phyloP scores from a whole-genome alignment of 2,113 vertebrate species.

The Mesoclemmys tuberculata region DNA sequence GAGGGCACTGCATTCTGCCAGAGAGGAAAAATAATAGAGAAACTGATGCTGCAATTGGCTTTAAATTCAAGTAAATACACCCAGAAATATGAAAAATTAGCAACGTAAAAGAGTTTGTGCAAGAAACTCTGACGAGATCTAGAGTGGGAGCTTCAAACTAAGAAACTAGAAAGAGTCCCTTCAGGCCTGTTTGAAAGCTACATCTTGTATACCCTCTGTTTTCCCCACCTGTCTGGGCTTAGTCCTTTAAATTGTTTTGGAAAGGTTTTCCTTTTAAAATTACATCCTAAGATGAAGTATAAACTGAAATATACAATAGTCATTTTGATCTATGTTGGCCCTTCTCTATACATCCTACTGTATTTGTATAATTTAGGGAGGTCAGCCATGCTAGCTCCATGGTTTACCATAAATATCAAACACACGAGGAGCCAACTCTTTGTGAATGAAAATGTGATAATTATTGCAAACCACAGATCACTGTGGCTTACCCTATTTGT shows the following conservation, averaged over 20 bases:
- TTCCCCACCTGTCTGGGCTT: not conserved
- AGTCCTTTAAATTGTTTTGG: conserved; percentile 24
- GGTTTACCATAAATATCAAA: conserved; percentile 70
- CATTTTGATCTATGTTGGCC: not conserved
- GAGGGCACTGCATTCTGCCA: conserved; percentile 74
- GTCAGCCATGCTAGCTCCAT: conserved; percentile 38
- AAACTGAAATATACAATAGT: conserved; percentile 13
- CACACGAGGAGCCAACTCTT: conserved; percentile 58
- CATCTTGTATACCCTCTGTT: not conserved
- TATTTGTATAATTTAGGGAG: conserved; percentile 45
- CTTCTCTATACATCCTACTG: conserved; percentile 4
- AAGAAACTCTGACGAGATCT: conserved; percentile 26
- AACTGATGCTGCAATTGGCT: conserved; percentile 73
- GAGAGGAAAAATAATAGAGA: conserved; percentile 67
- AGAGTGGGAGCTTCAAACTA: not conserved
- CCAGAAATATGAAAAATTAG: conserved; percentile 34
- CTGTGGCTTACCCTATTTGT: conserved; percentile 63
- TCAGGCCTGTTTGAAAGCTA: conserved; percentile 7
- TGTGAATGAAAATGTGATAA: conserved; percentile 71
- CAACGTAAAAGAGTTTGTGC: not conserved
- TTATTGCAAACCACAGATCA: conserved; percentile 57
- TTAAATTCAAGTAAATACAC: conserved; percentile 65
- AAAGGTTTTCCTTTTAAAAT: conserved; percentile 53
- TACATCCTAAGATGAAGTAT: conserved; percentile 23
- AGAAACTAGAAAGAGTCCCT: not conserved